Conservation (phyloP, 2,888 invertebrate genomes). For the Pseudococcus jackbeardsleyi region DNA sequence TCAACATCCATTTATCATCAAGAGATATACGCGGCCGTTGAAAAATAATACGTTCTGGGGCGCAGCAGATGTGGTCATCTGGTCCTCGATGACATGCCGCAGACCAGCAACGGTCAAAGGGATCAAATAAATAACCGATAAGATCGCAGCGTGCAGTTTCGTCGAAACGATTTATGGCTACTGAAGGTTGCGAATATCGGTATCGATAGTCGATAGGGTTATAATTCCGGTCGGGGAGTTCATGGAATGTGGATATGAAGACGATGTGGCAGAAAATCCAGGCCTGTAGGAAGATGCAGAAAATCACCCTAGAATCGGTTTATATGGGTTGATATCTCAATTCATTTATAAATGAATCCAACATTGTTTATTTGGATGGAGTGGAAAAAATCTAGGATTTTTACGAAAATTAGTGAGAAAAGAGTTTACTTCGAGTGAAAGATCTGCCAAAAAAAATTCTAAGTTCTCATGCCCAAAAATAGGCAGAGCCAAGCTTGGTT, state of each 20-base stretch:
- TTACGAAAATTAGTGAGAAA: too few species aligned
- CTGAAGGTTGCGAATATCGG: not conserved
- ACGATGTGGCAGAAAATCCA: not conserved
- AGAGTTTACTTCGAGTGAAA: too few species aligned
- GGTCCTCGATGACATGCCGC: not conserved
- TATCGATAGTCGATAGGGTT: not conserved
- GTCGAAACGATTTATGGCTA: conserved; percentile 21
- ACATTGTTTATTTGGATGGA: too few species aligned
- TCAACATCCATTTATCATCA: conserved; percentile 52
- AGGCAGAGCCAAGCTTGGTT: too few species aligned
- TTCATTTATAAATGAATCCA: too few species aligned
- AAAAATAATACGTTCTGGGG: conserved; percentile 2
- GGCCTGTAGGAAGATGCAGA: too few species aligned
- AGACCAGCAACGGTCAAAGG: not conserved
- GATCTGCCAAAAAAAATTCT: too few species aligned
- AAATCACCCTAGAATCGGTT: too few species aligned
- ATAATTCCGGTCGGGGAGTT: not conserved
- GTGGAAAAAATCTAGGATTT: too few species aligned
- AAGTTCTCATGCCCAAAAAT: too few species aligned
- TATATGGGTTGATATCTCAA: too few species aligned
- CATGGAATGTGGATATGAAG: not conserved
- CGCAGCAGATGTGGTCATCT: conserved; percentile 8
- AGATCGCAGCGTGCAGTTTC: conserved; percentile 12
- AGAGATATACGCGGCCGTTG: not conserved
- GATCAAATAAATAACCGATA: conserved; percentile 29